Base-by-base conservation (phyloP, 2,888 invertebrate genomes). In the Caenorhabditis afra region DNA sequence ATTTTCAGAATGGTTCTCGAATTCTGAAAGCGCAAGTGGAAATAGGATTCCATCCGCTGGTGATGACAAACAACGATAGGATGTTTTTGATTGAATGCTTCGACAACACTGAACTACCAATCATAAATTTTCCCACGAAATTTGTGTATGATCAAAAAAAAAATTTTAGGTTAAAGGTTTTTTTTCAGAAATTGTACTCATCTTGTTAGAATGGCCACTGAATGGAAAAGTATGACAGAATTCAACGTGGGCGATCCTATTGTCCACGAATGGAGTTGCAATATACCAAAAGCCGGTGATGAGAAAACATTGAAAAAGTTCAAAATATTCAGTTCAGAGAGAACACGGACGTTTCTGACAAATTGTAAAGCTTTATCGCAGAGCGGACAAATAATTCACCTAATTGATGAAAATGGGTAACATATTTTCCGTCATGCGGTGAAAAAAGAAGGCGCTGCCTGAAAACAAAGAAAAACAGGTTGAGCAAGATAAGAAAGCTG, bases 181-280 rank as follows among this genome's bases (percentile, higher is more conserved):
- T 58, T 47, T 53, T 47, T n/a, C 29, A 81, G 80, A 39, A 79
- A 77, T 20, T 85, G 85, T 55, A 64, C 81, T 0, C 85, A 85
- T 64, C 64, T 79, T 5, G 76, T 84, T 3, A 59, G 85, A 41
- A 81, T 77, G 50, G 84, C 85, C 0, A 77, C 84, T 7, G 81
- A 79, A 62, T 84, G 83, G 81, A 82, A 84, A 18, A 70, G 80
- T 22, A 62, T 79, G 50, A 79, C 83, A 2, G 78, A 79, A 11
- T 85, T 84, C 55, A 79, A 75, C 37, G 68, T 84, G 20, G 85
- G 85, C 1, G 85, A 85, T 67, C 66, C 83, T 4, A 78, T 85
- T n/a, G 84, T 85, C 16, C 85, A 85, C 61, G 84, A 85, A 23
- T 85, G 85, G 85, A 84, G 68, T 52, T 85, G 85, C 58, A 29